phyloP scores from a whole-genome alignment of 1,140 invertebrate species.

The Homalodisca vitripennis region DNA sequence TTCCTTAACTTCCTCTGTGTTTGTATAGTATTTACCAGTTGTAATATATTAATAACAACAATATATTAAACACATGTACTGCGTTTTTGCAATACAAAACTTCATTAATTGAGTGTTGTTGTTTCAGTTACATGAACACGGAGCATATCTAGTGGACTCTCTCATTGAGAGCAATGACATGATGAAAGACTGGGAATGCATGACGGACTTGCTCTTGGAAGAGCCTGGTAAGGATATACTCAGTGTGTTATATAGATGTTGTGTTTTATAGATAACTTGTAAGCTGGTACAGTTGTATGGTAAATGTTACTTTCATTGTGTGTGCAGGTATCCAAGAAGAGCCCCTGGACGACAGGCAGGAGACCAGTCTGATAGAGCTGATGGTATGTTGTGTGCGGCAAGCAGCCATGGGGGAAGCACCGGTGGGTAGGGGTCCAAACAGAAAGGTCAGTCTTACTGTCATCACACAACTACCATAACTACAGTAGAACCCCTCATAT shows the following conservation, averaged over 20 bases:
- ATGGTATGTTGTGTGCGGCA: slow-evolving; percentile 98
- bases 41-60: no score
- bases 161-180: slow-evolving; percentile 98
- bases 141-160: slow-evolving; percentile 97
- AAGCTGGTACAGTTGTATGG: not conserved
- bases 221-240: slow-evolving; percentile 66
- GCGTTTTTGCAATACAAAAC: no score
- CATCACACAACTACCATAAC: no score
- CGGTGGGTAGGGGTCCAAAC: slow-evolving; percentile 88
- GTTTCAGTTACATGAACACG: slow-evolving; percentile 80
- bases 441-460: no score
- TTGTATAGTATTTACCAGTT: no score
- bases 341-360: slow-evolving; percentile 83
- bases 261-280: not conserved
- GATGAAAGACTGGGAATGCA: slow-evolving; percentile 99
- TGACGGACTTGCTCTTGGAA: slow-evolving; percentile 95
- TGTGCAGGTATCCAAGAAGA: slow-evolving; percentile 70
- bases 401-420: slow-evolving; percentile 96
- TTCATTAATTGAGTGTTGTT: not conserved
- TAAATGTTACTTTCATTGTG: not conserved
- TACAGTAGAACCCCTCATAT: no score
- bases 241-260: not conserved
- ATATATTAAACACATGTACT: no score
- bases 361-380: slow-evolving; percentile 95
- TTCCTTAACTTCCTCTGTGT: no score